These are phyloP conservation scores for Gryllus longicercus DNA, from an alignment of 2,888 invertebrate species.

Conservation along the genomic window DNA sequence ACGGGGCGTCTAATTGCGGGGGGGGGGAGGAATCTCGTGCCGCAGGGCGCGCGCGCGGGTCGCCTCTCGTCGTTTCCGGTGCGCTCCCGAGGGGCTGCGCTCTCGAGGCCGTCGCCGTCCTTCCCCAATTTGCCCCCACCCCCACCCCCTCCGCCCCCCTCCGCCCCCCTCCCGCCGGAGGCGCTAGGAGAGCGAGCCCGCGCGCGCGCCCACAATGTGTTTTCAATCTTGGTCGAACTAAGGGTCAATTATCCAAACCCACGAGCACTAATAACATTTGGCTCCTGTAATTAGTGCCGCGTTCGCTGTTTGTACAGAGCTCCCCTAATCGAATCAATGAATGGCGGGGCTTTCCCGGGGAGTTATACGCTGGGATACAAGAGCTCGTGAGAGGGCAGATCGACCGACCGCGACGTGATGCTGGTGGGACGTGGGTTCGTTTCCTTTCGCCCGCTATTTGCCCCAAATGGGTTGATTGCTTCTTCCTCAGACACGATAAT, in stretches of 20 bases:
- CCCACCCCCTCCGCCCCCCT: neutral
- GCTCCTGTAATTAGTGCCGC: constrained; percentile 1
- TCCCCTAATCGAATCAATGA: constrained; percentile 17
- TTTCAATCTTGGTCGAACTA: constrained; percentile 17
- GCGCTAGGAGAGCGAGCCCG: neutral
- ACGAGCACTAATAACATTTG: neutral
- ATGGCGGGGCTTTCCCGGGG: neutral
- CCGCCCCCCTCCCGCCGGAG: neutral
- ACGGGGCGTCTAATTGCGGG: too few relatives aligned
- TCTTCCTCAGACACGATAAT: too few relatives aligned
- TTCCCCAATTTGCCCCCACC: neutral
- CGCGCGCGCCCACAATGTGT: neutral
- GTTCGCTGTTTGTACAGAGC: neutral
- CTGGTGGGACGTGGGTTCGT: too few relatives aligned
- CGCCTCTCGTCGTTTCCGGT: too few relatives aligned
- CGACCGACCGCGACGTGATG: too few relatives aligned
- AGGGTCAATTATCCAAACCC: constrained; percentile 2
- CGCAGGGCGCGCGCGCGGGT: too few relatives aligned
- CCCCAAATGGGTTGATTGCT: too few relatives aligned
- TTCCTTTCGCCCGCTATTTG: too few relatives aligned
- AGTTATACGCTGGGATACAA: too few relatives aligned
- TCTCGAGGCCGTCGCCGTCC: neutral
- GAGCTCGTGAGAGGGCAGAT: too few relatives aligned
- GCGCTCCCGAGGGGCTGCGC: too few relatives aligned
- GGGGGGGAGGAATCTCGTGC: too few relatives aligned